Base-by-base conservation (phyloP, 2,888 invertebrate genomes). In the Shargacucullia verbasci region DNA sequence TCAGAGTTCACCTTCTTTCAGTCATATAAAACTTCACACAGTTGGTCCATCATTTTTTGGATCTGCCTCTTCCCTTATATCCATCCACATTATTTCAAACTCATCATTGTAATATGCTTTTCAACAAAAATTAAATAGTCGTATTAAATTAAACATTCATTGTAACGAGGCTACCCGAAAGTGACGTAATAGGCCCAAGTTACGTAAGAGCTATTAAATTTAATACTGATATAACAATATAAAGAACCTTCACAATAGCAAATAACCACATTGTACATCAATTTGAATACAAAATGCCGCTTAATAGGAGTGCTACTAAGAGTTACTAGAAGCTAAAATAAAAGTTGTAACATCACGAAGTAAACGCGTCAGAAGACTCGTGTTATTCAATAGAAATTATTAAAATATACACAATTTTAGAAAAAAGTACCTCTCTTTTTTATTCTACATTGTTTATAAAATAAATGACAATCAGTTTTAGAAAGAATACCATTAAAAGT, bases 231-330 rank as follows among this genome's bases (percentile, higher is more conserved):
- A 72, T n/a, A n/a, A n/a, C 55, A 58, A 60, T 60, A 49, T 41
- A 65, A 65, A 67, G 9, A 59, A 67, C 70, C 61, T 77, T 75
- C 59, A 75, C 59, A 58, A 67, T 54, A 63, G 55, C 45, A 72
- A 72, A 72, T 53, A 70, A 67, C 65, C 62, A 57, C 55, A 63
- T 65, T 65, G 53, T 65, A 67, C 53, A 56, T 58, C 67, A 70
- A 74, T 76, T 72, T 77, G 72, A 76, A 74, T 67, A 70, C 56
- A 48, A 61, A 77, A 70, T 74, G 49, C 45, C 39, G 40, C 40
- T 52, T 56, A 48, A 54, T 25, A 27, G n/a, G 27, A 40, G 6
- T 20, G 13, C 40, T 76, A 74, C 64, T 39, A 65, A 38, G 52
- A 38, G 48, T 54, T 54, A 0, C 2, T 48, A 37, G 11, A 39